Evolutionary conservation across 1,140 invertebrate species (phyloP), one percentile per base, ranked within the genome.

Genomic region (Drosophila ironensis): DNA sequence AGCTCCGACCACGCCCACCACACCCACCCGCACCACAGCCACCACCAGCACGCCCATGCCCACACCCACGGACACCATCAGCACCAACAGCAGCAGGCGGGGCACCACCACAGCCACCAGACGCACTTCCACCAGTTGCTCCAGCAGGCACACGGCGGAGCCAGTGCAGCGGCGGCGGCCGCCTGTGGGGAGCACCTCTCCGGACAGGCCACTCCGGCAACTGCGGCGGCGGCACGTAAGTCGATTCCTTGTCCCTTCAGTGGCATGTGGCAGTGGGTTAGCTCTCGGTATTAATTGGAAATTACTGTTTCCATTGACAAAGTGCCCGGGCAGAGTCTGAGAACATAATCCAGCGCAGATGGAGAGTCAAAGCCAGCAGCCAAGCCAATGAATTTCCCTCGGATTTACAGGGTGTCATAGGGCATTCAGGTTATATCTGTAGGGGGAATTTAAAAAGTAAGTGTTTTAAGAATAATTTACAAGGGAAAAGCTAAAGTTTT

Each of bases 221-320:
- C n/a, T n/a, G n/a, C 87, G n/a, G 77, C 88, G 51, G 63, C 77
- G 22, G 77, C 76, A 61, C 30, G 81, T 86, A 60, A 81, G 81
- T 87, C 50, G 11, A 56, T 25, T 48, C 35, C 24, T 27, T 6
- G 6, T 14, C 20, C 7, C 14, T n/a, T n/a, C n/a, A n/a, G n/a
- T n/a, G n/a, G n/a, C n/a, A n/a, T n/a, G n/a, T 14, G 6, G 11
- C 5, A 69, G 16, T 73, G 37, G 46, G 27, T 40, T 53, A 41
- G 30, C 25, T 33, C 6, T n/a, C 14, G 20, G 33, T 40, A 40
- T 64, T 63, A 68, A 68, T 68, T 30, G 48, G 27, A 54, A 68
- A 24, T 63, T 64, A 64, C 59, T 52, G 48, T 30, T 41, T 19
- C 33, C 44, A 20, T 28, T 64, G 57, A 48, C 20, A 16, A 14